Base-by-base conservation (phyloP, 2,888 invertebrate species). In the Eutolmus rufibarbis region DNA sequence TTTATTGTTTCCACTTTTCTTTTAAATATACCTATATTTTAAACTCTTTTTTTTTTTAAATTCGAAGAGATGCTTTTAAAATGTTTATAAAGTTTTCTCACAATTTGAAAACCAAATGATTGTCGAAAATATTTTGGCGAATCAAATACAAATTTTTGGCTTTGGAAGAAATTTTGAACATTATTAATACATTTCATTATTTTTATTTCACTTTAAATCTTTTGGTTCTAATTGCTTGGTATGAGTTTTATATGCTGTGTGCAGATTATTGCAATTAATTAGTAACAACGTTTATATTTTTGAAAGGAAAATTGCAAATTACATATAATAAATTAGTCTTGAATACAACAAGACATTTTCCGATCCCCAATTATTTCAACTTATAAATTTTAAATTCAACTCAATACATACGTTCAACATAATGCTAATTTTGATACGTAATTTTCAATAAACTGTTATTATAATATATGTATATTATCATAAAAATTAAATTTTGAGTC, bases 71-170 rank as follows among this genome's bases (percentile, higher is more conserved):
- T 76, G 37, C 14, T 76, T 19, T 76, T 76, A 76, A 76, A 76
- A 76, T 37, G 9, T 66, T 76, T 76, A 76, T 14, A 34, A 76
- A 76, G 19, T 76, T 76, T 34, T 76, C 19, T 76, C 16, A 76
- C 37, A 37, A 37, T 76, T 76, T 76, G 76, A 76, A 76, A 76
- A 76, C 76, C 76, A 76, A 76, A 76, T 76, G 76, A 76, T 76
- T 76, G 76, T 76, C 76, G 8, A 76, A 76, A 76, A 76, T 66
- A 66, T 66, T 66, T 66, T 66, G 66, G 66, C 66, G 66, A 66
- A 66, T 66, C 66, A 66, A 66, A 66, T 66, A 66, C 23, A 66
- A 66, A 7, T 51, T 46, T 57, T 66, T 66, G 28, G 66, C 12
- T 66, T 51, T 51, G 28, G 66, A 66, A 66, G 66, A 66, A 66